A percentile compares a stretch with the other conserved stretches of the same genome.
Evolutionary conservation across 2,113 vertebrate genomes (phyloP).

Genomic region (Dasyornis broadbenti): DNA sequence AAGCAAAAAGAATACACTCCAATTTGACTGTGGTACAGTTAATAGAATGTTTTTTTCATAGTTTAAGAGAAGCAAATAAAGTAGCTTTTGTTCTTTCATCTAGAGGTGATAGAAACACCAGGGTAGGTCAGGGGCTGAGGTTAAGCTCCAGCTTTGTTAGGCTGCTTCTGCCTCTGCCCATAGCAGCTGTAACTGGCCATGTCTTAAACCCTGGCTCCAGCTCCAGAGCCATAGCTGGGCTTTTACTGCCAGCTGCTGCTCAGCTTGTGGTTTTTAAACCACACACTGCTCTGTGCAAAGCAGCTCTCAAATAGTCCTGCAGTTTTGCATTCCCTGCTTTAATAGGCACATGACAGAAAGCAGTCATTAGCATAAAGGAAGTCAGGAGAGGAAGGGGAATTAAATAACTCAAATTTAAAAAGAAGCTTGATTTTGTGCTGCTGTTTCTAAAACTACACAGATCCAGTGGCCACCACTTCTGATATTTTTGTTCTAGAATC

Average conservation of each 20-base stretch:
- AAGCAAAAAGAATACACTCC: background rate
- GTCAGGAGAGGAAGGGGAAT: background rate
- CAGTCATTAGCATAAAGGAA: background rate
- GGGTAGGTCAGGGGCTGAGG: background rate
- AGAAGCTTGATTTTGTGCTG: background rate
- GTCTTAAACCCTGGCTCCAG: background rate
- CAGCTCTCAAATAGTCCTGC: background rate
- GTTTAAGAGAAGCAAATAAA: background rate
- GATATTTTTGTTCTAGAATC: background rate
- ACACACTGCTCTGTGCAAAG: background rate
- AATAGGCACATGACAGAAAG: background rate
- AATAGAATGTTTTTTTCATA: background rate
- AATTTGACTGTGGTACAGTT: background rate
- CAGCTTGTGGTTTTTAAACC: background rate
- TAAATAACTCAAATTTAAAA: background rate
- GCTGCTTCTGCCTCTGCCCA: background rate
- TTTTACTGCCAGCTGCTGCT: conserved; percentile 27
- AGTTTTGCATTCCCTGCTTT: background rate
- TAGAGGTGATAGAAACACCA: background rate
- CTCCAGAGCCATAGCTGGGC: background rate
- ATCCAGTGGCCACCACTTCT: background rate
- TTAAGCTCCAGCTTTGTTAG: background rate
- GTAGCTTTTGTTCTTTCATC: background rate
- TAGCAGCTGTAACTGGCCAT: rapidly evolving
- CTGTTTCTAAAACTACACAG: background rate